Evolutionary conservation across 2,113 vertebrate species (phyloP).

Genomic region (Brachirus orientalis): DNA sequence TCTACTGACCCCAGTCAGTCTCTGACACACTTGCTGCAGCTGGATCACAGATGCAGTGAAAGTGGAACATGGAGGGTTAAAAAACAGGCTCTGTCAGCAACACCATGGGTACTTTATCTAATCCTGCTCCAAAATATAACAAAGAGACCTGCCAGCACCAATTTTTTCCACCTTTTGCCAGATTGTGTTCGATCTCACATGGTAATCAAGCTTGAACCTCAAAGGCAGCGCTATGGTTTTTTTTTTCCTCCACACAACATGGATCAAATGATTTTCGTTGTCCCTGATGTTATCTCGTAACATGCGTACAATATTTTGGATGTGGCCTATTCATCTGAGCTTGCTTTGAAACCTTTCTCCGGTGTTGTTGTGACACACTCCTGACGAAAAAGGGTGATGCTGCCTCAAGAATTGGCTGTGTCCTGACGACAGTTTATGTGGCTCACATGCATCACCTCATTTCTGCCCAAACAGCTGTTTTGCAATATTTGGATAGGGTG

Average conservation of each 20-base stretch:
- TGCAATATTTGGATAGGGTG: too few relatives aligned
- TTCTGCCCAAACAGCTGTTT: too few relatives aligned
- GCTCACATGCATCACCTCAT: too few relatives aligned
- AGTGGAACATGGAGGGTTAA: slow-evolving; percentile 61
- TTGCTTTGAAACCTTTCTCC: slow-evolving; percentile 35
- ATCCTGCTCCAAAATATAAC: slow-evolving; percentile 55
- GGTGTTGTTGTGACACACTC: slow-evolving; percentile 36
- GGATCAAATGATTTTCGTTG: slow-evolving; percentile 51
- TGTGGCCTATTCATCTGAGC: slow-evolving; percentile 43
- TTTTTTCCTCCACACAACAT: slow-evolving; percentile 30
- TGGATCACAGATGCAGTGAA: slow-evolving; percentile 79
- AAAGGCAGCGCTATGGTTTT: slow-evolving; percentile 36
- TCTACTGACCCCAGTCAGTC: slow-evolving; percentile 68
- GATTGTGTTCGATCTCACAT: slow-evolving; percentile 59
- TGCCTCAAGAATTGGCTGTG: too few relatives aligned
- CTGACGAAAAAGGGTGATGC: too few relatives aligned
- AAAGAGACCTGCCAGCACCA: slow-evolving; percentile 61
- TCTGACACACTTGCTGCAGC: slow-evolving; percentile 63
- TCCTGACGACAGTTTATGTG: too few relatives aligned
- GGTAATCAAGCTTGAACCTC: slow-evolving; percentile 60
- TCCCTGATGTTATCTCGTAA: slow-evolving; percentile 52
- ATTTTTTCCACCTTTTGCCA: slow-evolving; percentile 42
- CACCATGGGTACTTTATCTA: slow-evolving; percentile 58
- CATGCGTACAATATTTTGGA: slow-evolving; percentile 27
- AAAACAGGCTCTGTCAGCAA: slow-evolving; percentile 44